These are phyloP conservation scores for Lithophane socia DNA, from an alignment of 2,888 invertebrate genomes.

Conservation along the genomic window DNA sequence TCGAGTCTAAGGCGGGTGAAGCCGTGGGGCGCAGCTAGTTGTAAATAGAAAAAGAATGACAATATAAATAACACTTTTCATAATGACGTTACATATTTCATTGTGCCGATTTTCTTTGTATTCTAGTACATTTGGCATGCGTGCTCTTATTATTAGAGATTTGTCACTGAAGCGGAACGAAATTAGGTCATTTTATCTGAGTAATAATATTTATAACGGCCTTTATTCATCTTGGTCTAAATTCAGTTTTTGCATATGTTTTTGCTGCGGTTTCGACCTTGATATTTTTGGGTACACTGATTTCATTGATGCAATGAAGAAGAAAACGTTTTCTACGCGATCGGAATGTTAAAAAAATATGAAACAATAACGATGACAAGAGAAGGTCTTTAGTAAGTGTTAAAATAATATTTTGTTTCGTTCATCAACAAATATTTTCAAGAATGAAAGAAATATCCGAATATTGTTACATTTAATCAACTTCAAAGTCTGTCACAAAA, in stretches of 20 bases:
- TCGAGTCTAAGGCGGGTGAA: too few relatives aligned
- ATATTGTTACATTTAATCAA: constrained; percentile 20
- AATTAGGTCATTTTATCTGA: constrained; percentile 46
- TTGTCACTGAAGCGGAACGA: constrained; percentile 51
- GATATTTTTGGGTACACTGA: background rate
- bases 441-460: background rate
- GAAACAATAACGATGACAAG: constrained; percentile 12
- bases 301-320: background rate
- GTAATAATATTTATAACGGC: constrained; percentile 35
- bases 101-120: constrained; percentile 35
- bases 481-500: constrained; percentile 24
- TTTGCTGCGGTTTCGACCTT: background rate
- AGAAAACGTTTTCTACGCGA: background rate
- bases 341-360: background rate
- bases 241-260: constrained; percentile 13
- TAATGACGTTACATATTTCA: constrained; percentile 34
- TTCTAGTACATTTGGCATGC: constrained; percentile 12
- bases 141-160: constrained; percentile 35
- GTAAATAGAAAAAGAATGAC: constrained; percentile 35
- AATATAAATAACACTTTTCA: constrained; percentile 44
- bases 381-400: constrained; percentile 12
- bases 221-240: constrained; percentile 36
- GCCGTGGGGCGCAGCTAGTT: background rate
- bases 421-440: background rate
- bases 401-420: background rate